Evolutionary conservation across 2,113 vertebrate genomes (phyloP), one percentile per base, ranked within the genome.

Genomic region (Gallinago paraguaiae): DNA sequence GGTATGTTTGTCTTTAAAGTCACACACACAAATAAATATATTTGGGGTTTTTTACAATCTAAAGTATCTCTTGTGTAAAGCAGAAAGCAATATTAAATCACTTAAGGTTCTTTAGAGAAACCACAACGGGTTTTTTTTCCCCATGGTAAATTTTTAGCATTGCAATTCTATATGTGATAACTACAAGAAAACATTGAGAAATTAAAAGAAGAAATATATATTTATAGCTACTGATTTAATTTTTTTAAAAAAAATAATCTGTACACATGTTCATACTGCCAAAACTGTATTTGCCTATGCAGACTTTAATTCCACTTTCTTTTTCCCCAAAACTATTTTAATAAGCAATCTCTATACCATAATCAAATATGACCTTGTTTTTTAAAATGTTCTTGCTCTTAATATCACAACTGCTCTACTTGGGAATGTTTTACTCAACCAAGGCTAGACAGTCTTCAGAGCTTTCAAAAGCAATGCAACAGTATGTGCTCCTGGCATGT

Each of bases 41-140:
- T 51, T 27, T 2, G 10, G 46, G 19, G 19, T 2, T 0, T 1
- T 1, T 1, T 17, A 11, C 13, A 74, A 81, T 33, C 30, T 74
- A 63, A 20, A 68, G 3, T 50, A 50, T 25, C 28, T 70, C 35
- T 43, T 61, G 12, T 35, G 9, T 53, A 86, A 72, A 86, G 41
- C 8, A 39, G 45, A 83, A 86, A 65, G 35, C 11, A 57, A 48
- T 57, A 80, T 86, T 43, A 86, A 65, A 80, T 48, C 13, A 72
- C 11, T 41, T 18, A 63, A 82, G 10, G 24, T n/a, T 84, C 65
- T 90, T 91, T 9, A 90, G 30, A 76, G 65, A 86, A 95, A 88
- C 7, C 2, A 9, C 15, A 46, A 31, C 2, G 41, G 41, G 3
- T 3, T 28, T 41, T 57, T 80, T 43, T 48, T 2, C 3, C 25